Conservation (phyloP, 2,113 vertebrate species). For the Monopterus albus region DNA sequence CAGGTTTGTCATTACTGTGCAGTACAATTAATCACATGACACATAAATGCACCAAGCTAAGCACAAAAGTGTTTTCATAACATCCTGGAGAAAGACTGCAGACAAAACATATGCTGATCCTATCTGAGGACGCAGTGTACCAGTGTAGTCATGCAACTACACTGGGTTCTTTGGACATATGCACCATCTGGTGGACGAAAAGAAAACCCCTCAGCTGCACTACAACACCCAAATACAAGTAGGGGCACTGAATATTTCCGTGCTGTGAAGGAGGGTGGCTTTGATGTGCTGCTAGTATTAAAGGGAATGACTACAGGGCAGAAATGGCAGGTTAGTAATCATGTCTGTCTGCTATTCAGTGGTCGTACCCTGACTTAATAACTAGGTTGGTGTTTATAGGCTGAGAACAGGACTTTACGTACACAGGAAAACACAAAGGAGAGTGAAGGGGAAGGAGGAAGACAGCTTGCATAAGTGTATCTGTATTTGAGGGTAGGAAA, state of each 20-base stretch:
- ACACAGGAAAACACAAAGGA: constrained; percentile 8
- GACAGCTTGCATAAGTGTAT: constrained; percentile 5
- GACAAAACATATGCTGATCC: constrained; percentile 57
- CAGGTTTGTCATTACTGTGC: neutral
- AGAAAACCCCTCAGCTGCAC: neutral
- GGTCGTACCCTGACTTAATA: constrained; percentile 50
- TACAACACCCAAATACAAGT: constrained; percentile 16
- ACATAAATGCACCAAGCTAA: constrained; percentile 3
- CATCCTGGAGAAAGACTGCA: constrained; percentile 62
- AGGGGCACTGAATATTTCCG: constrained; percentile 13
- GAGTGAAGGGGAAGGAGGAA: neutral
- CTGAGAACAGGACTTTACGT: constrained; percentile 42
- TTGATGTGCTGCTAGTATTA: constrained; percentile 52
- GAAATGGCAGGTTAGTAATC: constrained; percentile 63
- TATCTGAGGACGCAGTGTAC: constrained; percentile 72
- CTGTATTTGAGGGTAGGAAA: constrained; percentile 42
- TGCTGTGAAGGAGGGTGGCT: constrained; percentile 18
- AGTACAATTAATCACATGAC: constrained; percentile 35
- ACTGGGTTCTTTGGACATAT: constrained; percentile 37
- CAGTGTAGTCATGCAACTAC: constrained; percentile 50
- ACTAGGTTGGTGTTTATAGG: constrained; percentile 52
- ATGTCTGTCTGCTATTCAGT: constrained; percentile 57
- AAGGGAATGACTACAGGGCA: constrained; percentile 47
- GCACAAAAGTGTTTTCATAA: constrained; percentile 57
- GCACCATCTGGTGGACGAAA: constrained; percentile 70